Percentiles rank a stretch among this genome's conserved stretches.
Conservation (phyloP, 1,140 invertebrate genomes). For the Procambarus clarkii region DNA sequence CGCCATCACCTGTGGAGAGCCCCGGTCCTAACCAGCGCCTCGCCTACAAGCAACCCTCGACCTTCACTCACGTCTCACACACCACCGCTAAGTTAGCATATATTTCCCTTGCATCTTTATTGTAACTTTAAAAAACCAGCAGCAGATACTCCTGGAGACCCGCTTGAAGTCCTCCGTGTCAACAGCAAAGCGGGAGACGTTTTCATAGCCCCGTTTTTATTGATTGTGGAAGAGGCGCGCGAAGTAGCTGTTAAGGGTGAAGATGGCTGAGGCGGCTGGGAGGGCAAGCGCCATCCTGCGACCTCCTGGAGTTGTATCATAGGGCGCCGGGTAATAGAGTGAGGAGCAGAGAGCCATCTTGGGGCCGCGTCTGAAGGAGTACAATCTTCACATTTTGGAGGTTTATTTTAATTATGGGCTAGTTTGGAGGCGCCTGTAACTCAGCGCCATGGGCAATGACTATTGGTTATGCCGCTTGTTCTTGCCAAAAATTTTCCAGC, state of each 20-base stretch:
- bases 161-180: too few species aligned
- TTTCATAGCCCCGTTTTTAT: neutral
- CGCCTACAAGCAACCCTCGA: neutral
- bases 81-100: too few species aligned
- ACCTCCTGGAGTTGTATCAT: slow-evolving; percentile 67
- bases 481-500: slow-evolving; percentile 36
- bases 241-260: neutral
- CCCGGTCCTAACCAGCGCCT: slow-evolving; percentile 6
- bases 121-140: too few species aligned
- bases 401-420: slow-evolving; percentile 64
- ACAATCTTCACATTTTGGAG: slow-evolving; percentile 41
- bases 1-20: slow-evolving; percentile 26
- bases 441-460: slow-evolving; percentile 41
- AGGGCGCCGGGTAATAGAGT: slow-evolving; percentile 65
- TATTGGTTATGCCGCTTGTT: slow-evolving; percentile 55
- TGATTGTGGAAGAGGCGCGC: neutral
- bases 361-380: slow-evolving; percentile 45
- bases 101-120: too few species aligned
- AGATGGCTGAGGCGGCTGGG: neutral
- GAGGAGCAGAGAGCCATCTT: slow-evolving; percentile 57
- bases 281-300: neutral
- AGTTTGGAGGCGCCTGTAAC: slow-evolving; percentile 36
- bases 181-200: neutral
- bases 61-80: neutral
- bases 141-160: too few species aligned